Evolutionary conservation across 53 echinoderm and acorn worm genomes (phyloP).

Genomic region (Arbacia lixula): DNA sequence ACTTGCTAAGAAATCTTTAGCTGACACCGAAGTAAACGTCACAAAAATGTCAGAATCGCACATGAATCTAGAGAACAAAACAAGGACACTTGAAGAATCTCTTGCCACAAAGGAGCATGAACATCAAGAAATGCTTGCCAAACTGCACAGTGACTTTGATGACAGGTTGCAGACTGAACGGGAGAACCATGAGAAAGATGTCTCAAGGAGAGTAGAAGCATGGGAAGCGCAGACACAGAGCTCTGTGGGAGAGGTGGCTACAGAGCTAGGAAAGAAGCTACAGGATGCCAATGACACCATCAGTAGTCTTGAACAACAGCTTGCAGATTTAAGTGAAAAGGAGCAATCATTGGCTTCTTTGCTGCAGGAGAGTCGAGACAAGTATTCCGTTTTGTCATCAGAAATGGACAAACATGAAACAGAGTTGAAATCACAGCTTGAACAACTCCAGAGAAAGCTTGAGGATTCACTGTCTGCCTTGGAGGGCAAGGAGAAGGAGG

Average conservation of each 20-base stretch:
- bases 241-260: slow-evolving; percentile 74
- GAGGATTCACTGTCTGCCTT: slow-evolving; percentile 18
- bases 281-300: slow-evolving; percentile 70
- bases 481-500: slow-evolving; percentile 45
- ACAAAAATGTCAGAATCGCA: slow-evolving; percentile 41
- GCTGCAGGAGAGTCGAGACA: slow-evolving; percentile 60
- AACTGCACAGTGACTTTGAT: slow-evolving; percentile 21
- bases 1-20: slow-evolving; percentile 44
- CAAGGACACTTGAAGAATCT: slow-evolving; percentile 36
- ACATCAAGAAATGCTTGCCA: slow-evolving; percentile 8
- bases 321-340: slow-evolving; percentile 63
- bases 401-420: slow-evolving; percentile 32
- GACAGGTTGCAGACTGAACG: slow-evolving; percentile 59
- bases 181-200: slow-evolving; percentile 69
- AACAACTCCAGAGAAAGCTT: slow-evolving; percentile 38
- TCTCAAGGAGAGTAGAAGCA: slow-evolving; percentile 73
- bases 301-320: slow-evolving; percentile 59
- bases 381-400: slow-evolving; percentile 1
- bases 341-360: slow-evolving; percentile 54
- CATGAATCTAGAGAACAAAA: slow-evolving; percentile 50
- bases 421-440: slow-evolving; percentile 18
- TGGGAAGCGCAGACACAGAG: slow-evolving; percentile 82
- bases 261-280: slow-evolving; percentile 71
- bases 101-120: slow-evolving; percentile 23
- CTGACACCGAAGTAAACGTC: slow-evolving; percentile 58